Evolutionary conservation across 1,140 invertebrate species (phyloP), one percentile per base, ranked within the genome.

Genomic region (Cherax destructor): DNA sequence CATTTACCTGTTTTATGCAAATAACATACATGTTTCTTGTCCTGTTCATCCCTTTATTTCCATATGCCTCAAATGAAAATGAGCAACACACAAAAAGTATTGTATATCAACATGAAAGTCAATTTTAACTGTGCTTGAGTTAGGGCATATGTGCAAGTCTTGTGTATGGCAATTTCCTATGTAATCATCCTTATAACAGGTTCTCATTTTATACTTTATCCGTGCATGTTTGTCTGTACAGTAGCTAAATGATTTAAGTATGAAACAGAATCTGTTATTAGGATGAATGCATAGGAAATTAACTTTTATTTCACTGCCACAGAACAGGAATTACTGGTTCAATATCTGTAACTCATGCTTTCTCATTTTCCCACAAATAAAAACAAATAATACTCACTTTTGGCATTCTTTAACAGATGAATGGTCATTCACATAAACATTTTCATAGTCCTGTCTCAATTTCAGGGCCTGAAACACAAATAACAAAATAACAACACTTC

Each of bases 381-480:
- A 30, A 7, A 24, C 11, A 7, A 74, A 74, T 74, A n/a, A 24
- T 24, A 91, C 88, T 65, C 59, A 91, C 88, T 83, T 86, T 52
- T 89, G 87, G 69, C 10, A 52, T 49, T 91, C 88, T 74, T 84
- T 85, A 5, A 56, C 76, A 16, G 88, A 77, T 7, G 88, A 78
- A 77, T 85, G 80, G 61, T 84, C 88, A 61, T 21, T 61, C 7
- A 18, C 41, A 59, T 79, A 91, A 50, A 91, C 76, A 72, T 91
- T 91, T 56, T 91, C 88, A 79, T 91, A 91, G 88, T 91, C 88
- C 77, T 91, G 88, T 52, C 77, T 84, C 74, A 91, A 6, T 74
- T 91, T 91, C 59, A 91, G 47, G 65, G 88, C 88, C 88, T 91
- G 88, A 24, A 72, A 41, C 10, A 56, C 52, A 7, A 56, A 7